phyloP scores from a whole-genome alignment of 2,797 vertebrate species.

The Glossophaga mutica region DNA sequence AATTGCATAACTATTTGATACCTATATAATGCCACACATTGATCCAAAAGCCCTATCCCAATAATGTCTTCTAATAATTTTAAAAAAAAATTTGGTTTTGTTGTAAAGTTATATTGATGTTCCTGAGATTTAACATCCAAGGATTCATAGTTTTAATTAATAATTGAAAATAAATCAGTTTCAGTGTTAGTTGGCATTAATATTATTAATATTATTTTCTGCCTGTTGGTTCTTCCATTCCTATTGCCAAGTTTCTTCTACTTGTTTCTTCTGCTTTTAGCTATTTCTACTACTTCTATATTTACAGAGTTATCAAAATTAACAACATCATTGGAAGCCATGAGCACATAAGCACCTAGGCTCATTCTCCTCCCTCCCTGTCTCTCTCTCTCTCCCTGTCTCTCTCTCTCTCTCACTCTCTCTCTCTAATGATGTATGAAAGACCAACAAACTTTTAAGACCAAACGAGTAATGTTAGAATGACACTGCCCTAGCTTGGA shows the following conservation, averaged over 20 bases:
- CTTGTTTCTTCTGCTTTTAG: neutral
- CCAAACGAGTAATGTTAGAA: neutral
- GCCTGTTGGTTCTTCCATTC: neutral
- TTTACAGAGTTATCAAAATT: neutral
- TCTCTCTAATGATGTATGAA: neutral
- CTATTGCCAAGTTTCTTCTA: neutral
- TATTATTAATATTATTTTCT: neutral
- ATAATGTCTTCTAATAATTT: neutral
- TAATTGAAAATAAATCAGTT: neutral
- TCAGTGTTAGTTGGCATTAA: neutral
- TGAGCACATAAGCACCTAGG: neutral
- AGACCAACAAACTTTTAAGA: neutral
- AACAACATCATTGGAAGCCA: neutral
- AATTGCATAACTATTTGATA: neutral
- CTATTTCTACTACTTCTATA: neutral
- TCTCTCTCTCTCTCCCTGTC: neutral
- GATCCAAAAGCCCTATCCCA: neutral
- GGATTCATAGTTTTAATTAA: neutral
- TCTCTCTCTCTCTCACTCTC: neutral
- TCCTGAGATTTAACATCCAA: neutral
- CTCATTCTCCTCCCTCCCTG: neutral
- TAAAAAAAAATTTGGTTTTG: neutral
- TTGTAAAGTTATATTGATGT: neutral
- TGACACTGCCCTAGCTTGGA: neutral
- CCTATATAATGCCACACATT: neutral